Conservation (phyloP, 1,140 invertebrate genomes). For the Brachystomella parvula region DNA sequence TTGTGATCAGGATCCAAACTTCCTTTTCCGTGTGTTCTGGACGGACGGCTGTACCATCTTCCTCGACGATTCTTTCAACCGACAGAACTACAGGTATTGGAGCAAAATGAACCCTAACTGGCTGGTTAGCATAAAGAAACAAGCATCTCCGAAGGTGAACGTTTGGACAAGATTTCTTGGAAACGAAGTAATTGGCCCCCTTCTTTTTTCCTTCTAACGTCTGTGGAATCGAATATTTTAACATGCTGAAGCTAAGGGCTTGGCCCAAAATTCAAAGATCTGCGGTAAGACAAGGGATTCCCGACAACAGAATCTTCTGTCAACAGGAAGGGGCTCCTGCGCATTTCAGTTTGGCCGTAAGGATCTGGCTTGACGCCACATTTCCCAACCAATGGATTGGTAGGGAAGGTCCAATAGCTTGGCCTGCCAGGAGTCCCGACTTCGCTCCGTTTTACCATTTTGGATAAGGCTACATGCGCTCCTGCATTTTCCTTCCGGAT, state of each 20-base stretch:
- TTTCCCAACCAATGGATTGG: constrained; percentile 45
- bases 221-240: constrained; percentile 33
- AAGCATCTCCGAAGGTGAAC: constrained; percentile 41
- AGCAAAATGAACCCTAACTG: constrained; percentile 37
- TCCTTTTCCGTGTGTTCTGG: not conserved
- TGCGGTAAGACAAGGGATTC: not conserved
- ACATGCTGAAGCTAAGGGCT: constrained; percentile 31
- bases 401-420: constrained; percentile 41
- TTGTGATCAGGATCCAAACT: not conserved
- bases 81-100: constrained; percentile 35
- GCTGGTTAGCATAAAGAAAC: constrained; percentile 34
- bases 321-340: constrained; percentile 44
- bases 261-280: not conserved
- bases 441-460: constrained; percentile 44
- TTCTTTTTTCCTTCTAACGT: constrained; percentile 39
- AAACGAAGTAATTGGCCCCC: constrained; percentile 39
- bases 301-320: constrained; percentile 27
- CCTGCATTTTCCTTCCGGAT: constrained; percentile 36
- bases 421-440: constrained; percentile 45
- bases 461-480: constrained; percentile 44
- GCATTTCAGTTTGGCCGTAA: constrained; percentile 40
- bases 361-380: constrained; percentile 39
- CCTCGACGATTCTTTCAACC: constrained; percentile 37
- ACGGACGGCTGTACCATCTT: constrained; percentile 35
- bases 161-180: constrained; percentile 42